phyloP scores from a whole-genome alignment of 2,797 vertebrate species.

The Silurus aristotelis region DNA sequence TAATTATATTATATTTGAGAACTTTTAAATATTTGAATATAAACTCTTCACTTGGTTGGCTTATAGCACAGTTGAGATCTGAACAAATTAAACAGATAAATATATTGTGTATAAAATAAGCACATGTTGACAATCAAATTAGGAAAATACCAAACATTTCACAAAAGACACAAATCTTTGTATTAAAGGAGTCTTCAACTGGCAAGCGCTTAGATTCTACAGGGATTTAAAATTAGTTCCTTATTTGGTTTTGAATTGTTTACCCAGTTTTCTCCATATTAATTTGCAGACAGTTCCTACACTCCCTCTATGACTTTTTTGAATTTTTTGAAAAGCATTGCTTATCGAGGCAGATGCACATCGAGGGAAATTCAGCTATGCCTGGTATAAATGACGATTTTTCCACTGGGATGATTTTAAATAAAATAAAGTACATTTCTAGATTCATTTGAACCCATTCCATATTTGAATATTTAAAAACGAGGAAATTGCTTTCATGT shows the following conservation, averaged over 20 bases:
- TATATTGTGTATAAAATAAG: background rate
- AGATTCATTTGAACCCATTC: background rate
- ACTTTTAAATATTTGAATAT: background rate
- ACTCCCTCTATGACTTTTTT: background rate
- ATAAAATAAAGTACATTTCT: background rate
- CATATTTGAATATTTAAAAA: background rate
- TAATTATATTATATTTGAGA: background rate
- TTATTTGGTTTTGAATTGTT: background rate
- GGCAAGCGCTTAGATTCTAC: background rate
- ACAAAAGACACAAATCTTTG: background rate
- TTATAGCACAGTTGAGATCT: background rate
- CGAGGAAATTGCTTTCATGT: background rate
- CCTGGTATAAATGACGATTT: background rate
- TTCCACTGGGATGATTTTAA: background rate
- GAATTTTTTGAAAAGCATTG: slow-evolving; percentile 10
- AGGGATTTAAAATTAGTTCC: background rate
- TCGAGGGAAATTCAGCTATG: background rate
- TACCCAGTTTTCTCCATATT: background rate
- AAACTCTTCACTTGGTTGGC: background rate
- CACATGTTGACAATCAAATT: background rate
- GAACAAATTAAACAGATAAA: slow-evolving; percentile 2
- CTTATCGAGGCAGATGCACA: background rate
- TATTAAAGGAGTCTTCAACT: background rate
- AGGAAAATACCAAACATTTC: background rate
- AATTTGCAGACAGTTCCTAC: background rate